Evolutionary conservation across 2,888 invertebrate species (phyloP).

Genomic region (Leistus spinibarbis): DNA sequence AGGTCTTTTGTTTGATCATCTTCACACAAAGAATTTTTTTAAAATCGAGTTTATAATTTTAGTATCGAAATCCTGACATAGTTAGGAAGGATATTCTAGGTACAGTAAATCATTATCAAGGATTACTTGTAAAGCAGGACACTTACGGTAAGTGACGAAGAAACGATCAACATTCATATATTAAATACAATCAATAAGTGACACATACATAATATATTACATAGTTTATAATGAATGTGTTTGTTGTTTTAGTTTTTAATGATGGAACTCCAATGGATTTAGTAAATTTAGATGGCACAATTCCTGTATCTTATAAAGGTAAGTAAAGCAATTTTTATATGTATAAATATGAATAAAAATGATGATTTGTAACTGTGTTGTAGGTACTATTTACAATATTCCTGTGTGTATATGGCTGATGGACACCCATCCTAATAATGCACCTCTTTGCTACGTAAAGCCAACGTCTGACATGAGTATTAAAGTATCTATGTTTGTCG

Average conservation of each 20-base stretch:
- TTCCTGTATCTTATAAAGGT: constrained; percentile 91
- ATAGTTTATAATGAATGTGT: neutral
- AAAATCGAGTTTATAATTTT: constrained; percentile 48
- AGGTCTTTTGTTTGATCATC: constrained; percentile 53
- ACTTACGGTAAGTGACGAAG: constrained; percentile 68
- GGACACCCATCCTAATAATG: constrained; percentile 96
- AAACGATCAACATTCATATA: neutral
- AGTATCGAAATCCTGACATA: constrained; percentile 74
- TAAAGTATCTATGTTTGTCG: constrained; percentile 92
- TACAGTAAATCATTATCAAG: constrained; percentile 68
- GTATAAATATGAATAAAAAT: neutral
- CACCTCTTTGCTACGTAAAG: constrained; percentile 93
- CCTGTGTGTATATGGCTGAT: constrained; percentile 95
- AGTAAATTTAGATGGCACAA: constrained; percentile 86
- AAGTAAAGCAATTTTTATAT: constrained; percentile 52
- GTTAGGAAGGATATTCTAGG: constrained; percentile 71
- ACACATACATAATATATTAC: no score
- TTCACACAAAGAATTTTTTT: constrained; percentile 19
- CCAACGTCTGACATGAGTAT: constrained; percentile 96
- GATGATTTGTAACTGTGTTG: constrained; percentile 17
- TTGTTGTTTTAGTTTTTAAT: constrained; percentile 84
- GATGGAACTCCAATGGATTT: constrained; percentile 84
- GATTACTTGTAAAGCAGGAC: constrained; percentile 68
- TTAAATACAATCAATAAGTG: no score
- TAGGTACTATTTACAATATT: constrained; percentile 87